phyloP scores from a whole-genome alignment of 1,140 invertebrate species.

The Paraescarpia echinospica region DNA sequence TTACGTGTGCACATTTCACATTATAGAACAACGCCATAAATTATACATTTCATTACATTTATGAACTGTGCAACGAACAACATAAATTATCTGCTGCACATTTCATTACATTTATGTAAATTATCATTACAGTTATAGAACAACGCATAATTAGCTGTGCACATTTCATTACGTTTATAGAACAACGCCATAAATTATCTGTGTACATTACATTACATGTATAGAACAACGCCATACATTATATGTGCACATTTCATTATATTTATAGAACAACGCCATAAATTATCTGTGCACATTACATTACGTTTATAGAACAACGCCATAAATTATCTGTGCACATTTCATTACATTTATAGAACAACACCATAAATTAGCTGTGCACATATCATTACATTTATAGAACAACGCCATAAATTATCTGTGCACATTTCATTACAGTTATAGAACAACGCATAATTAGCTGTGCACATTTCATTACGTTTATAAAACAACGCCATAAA shows the following conservation, averaged over 20 bases:
- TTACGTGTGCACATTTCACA: not conserved
- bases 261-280: not conserved
- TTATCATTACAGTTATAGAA: too few relatives aligned
- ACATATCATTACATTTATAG: not conserved
- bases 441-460: not conserved
- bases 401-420: not conserved
- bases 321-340: not conserved
- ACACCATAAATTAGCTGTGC: not conserved
- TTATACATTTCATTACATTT: not conserved
- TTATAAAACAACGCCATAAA: not conserved
- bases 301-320: not conserved
- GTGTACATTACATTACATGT: not conserved
- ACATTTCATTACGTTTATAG: not conserved
- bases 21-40: not conserved
- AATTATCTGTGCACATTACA: not conserved
- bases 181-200: not conserved
- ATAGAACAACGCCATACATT: not conserved
- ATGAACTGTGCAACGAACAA: too few relatives aligned
- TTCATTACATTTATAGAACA: not conserved
- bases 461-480: not conserved
- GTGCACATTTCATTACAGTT: not conserved
- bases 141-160: not conserved
- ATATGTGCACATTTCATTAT: not conserved
- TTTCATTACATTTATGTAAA: not conserved
- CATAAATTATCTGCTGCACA: not conserved